Conservation (phyloP, 1,140 invertebrate species). For the Nebria ingens region DNA sequence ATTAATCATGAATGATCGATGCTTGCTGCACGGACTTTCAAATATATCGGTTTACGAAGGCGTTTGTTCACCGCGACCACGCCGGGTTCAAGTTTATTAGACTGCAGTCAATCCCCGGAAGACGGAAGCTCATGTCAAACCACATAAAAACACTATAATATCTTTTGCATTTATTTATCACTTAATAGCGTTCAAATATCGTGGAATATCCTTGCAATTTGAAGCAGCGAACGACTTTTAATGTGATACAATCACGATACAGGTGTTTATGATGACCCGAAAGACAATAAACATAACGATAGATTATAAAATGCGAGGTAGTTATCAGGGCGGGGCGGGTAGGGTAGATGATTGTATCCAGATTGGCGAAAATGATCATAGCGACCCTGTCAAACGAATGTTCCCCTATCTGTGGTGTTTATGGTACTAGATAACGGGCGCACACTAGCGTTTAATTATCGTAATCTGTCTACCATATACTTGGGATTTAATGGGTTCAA, state of each 20-base stretch:
- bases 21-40: neutral
- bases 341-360: neutral
- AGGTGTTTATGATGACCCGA: neutral
- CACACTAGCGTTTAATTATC: neutral
- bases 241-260: neutral
- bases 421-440: neutral
- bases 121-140: too few relatives aligned
- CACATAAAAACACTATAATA: too few relatives aligned
- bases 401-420: neutral
- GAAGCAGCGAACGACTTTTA: too few relatives aligned
- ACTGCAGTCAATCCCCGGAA: too few relatives aligned
- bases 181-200: too few relatives aligned
- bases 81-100: neutral
- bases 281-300: neutral
- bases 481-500: too few relatives aligned
- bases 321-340: neutral
- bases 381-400: neutral
- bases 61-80: neutral
- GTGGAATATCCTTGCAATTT: too few relatives aligned
- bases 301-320: neutral
- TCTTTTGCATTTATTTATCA: too few relatives aligned
- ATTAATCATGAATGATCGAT: slow-evolving; percentile 8
- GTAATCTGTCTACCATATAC: neutral
- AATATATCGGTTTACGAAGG: neutral
- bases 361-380: too few relatives aligned